phyloP scores from a whole-genome alignment of 2,888 invertebrate species.

The Ormyrus thymus region DNA sequence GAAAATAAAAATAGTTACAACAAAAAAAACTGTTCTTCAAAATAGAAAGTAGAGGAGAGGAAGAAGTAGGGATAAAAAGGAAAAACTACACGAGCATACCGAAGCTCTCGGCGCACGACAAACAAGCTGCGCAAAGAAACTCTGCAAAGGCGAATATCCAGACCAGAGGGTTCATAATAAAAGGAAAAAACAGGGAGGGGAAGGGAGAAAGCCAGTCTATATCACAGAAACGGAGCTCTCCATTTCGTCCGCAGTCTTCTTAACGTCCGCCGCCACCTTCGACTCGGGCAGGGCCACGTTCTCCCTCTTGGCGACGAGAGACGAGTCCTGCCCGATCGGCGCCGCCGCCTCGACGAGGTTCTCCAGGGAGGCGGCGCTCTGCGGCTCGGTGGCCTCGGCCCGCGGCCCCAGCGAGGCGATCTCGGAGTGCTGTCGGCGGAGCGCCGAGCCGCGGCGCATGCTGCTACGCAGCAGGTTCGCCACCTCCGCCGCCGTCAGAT shows the following conservation, averaged over 20 bases:
- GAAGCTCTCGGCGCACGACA: no score
- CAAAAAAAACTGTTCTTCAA: no score
- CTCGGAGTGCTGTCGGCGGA: conserved; percentile 63
- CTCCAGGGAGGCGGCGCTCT: conserved; percentile 67
- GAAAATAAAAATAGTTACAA: conserved; percentile 1
- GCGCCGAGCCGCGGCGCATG: conserved; percentile 76
- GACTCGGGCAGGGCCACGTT: conserved; percentile 66
- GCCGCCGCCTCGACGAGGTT: conserved; percentile 73
- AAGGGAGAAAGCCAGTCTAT: conserved; percentile 64
- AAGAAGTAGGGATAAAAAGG: no score
- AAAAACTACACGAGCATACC: no score
- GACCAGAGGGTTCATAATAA: no score
- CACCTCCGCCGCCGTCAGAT: conserved; percentile 78
- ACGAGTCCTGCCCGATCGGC: conserved; percentile 70
- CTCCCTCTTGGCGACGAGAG: conserved; percentile 49
- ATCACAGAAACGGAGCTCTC: conserved; percentile 73
- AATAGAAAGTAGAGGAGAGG: no score
- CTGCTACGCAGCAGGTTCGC: conserved; percentile 78
- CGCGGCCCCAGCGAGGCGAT: conserved; percentile 71
- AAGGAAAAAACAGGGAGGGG: background rate
- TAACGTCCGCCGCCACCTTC: conserved; percentile 62
- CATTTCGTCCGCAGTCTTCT: conserved; percentile 72
- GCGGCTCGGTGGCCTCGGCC: conserved; percentile 65
- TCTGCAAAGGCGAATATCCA: no score
- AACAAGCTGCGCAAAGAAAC: no score